Evolutionary conservation across 2,113 vertebrate genomes (phyloP).

Genomic region (Megaceryle maxima): DNA sequence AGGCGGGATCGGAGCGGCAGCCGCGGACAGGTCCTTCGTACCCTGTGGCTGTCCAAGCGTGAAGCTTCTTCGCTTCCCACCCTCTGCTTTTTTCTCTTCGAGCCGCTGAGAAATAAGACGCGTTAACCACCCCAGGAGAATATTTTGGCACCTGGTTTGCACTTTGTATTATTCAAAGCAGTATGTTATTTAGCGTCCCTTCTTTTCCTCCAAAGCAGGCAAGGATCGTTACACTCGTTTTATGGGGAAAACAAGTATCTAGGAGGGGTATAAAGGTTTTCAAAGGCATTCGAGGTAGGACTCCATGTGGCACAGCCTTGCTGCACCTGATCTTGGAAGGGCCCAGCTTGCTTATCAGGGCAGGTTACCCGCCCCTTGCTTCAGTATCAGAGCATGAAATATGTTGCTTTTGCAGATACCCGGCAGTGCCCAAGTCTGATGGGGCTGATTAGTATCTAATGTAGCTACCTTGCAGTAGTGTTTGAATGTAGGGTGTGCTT

Average conservation of each 20-base stretch:
- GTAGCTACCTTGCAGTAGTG: accelerated
- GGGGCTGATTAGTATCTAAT: neutral
- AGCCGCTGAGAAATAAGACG: neutral
- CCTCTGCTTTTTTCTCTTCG: neutral
- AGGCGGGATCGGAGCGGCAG: neutral
- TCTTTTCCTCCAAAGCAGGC: neutral
- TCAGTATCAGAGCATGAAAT: accelerated
- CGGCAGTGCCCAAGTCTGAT: accelerated
- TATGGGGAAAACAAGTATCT: accelerated
- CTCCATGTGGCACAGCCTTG: neutral
- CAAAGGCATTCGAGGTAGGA: neutral
- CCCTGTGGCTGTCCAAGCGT: accelerated
- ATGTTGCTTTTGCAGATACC: neutral
- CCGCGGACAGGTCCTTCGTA: no score
- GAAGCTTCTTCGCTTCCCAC: neutral
- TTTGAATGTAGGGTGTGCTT: neutral
- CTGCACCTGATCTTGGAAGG: neutral
- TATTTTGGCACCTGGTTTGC: neutral
- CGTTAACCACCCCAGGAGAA: neutral
- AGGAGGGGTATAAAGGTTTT: neutral
- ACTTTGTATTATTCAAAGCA: accelerated
- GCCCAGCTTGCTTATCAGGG: no score
- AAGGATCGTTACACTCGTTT: neutral
- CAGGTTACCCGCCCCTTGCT: neutral
- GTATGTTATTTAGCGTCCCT: accelerated